phyloP scores from a whole-genome alignment of 2,113 vertebrate species.

The Tachycineta bicolor region DNA sequence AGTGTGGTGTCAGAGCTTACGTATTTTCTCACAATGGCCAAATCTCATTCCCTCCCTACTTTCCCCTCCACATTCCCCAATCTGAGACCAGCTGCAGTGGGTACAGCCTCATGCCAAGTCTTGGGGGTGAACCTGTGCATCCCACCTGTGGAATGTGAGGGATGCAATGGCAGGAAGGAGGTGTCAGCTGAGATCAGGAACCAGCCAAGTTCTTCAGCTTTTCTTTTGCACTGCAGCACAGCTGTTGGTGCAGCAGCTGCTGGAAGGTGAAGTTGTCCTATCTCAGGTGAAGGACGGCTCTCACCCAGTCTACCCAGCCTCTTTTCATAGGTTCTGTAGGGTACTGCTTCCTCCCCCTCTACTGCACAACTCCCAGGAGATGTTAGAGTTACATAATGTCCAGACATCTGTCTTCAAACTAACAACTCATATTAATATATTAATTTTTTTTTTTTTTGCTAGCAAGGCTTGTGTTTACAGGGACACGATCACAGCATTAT shows the following conservation, averaged over 20 bases:
- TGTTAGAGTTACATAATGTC: background rate
- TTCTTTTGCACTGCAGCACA: background rate
- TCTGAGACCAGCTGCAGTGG: background rate
- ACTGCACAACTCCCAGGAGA: background rate
- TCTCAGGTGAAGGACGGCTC: background rate
- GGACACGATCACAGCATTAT: background rate
- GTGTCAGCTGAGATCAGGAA: background rate
- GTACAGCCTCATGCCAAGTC: background rate
- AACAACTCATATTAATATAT: background rate
- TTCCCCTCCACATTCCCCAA: fast-evolving
- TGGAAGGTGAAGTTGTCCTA: background rate
- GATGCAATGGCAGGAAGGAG: background rate
- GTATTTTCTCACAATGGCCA: background rate
- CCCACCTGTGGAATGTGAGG: background rate
- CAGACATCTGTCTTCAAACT: background rate
- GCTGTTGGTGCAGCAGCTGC: background rate
- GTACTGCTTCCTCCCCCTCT: background rate
- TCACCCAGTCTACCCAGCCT: background rate
- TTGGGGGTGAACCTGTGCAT: background rate
- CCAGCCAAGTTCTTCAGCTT: background rate
- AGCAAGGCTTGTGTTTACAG: background rate
- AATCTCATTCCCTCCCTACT: fast-evolving
- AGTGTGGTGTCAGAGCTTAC: background rate
- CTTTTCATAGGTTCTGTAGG: background rate
- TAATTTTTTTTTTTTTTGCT: background rate